Evolutionary conservation across 2,888 invertebrate genomes (phyloP).

Genomic region (Drosophila crucigera): DNA sequence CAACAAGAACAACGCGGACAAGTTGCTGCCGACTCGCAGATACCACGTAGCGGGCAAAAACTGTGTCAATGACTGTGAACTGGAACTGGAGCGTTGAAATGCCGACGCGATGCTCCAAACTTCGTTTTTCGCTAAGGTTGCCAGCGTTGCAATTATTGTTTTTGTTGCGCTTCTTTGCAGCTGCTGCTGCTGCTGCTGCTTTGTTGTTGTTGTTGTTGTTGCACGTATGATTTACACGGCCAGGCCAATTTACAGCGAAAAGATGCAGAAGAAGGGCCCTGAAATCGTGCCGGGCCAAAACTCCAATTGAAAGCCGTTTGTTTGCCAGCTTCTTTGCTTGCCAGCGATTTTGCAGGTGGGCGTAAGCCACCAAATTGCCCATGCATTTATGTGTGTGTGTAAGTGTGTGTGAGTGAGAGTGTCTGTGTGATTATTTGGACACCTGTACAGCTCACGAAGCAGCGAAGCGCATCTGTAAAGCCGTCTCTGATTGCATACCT

Average conservation of each 20-base stretch:
- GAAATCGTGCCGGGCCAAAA: constrained; percentile 61
- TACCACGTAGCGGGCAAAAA: constrained; percentile 49
- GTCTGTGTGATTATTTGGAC: constrained; percentile 27
- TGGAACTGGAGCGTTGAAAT: constrained; percentile 76
- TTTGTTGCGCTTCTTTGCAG: constrained; percentile 44
- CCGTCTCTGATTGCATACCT: constrained; percentile 15
- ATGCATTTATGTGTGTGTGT: constrained; percentile 28
- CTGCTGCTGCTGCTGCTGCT: constrained; percentile 5
- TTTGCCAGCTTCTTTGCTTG: constrained; percentile 24
- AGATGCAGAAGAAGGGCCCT: constrained; percentile 56
- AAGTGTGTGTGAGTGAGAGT: constrained; percentile 1
- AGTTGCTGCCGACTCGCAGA: constrained; percentile 18
- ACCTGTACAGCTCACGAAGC: constrained; percentile 33
- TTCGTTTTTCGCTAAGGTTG: constrained; percentile 31
- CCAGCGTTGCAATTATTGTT: constrained; percentile 51
- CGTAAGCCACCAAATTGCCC: constrained; percentile 68
- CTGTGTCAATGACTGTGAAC: constrained; percentile 83
- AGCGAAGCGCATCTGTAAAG: constrained; percentile 29
- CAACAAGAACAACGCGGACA: constrained; percentile 5
- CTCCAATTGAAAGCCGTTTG: constrained; percentile 27
- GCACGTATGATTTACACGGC: constrained; percentile 41
- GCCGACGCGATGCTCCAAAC: constrained; percentile 31
- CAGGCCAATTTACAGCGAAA: constrained; percentile 48
- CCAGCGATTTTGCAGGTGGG: constrained; percentile 62
- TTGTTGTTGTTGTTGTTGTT: constrained; percentile 11